Evolutionary conservation across 2,113 vertebrate genomes (phyloP).

Genomic region (Oryzias melastigma): DNA sequence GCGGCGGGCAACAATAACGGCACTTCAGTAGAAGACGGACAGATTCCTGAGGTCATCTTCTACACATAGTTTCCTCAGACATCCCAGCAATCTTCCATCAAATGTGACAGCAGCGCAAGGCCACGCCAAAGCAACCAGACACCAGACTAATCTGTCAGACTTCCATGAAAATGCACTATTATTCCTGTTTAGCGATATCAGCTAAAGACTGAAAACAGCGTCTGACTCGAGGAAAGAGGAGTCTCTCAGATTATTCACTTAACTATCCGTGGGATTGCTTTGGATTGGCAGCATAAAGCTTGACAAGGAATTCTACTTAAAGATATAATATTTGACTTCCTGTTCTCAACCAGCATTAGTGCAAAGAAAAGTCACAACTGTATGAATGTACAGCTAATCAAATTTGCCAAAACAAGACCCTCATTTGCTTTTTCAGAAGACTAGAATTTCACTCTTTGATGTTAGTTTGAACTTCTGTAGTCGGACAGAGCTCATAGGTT

Average conservation of each 20-base stretch:
- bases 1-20: conserved; percentile 97
- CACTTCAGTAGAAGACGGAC: conserved; percentile 96
- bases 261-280: conserved; percentile 45
- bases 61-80: conserved; percentile 85
- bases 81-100: conserved; percentile 53
- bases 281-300: conserved; percentile 39
- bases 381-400: conserved; percentile 63
- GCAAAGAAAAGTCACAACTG: conserved; percentile 46
- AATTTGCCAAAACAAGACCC: conserved; percentile 48
- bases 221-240: conserved; percentile 31
- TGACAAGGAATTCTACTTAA: conserved; percentile 46
- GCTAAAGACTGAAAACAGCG: conserved; percentile 38
- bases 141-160: conserved; percentile 58
- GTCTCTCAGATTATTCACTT: conserved; percentile 40
- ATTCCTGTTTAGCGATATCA: conserved; percentile 13
- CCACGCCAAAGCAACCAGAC: conserved; percentile 48
- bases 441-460: conserved; percentile 43
- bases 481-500: conserved; percentile 44
- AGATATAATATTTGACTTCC: conserved; percentile 39
- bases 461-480: conserved; percentile 48
- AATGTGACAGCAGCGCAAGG: conserved; percentile 58
- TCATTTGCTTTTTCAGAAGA: conserved; percentile 35
- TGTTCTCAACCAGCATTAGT: conserved; percentile 33
- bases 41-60: conserved; percentile 98
- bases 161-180: conserved; percentile 50